A percentile compares a stretch with the other conserved stretches of the same genome.
Conservation (phyloP, 2,888 invertebrate species). For the Pemphredon lugubris region DNA sequence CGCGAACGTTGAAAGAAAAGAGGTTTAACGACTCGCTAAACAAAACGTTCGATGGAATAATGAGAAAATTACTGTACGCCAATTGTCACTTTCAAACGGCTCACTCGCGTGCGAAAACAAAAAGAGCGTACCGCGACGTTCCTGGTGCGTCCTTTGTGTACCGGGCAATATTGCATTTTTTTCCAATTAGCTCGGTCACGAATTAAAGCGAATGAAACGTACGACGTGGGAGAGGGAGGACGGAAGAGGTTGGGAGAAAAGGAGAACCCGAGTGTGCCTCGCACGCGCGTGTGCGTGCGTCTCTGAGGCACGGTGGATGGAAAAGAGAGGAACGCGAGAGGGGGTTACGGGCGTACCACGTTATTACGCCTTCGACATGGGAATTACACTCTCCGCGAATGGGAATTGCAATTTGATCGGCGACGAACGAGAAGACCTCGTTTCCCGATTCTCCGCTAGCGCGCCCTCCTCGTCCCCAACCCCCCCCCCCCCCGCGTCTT, state of each 20-base stretch:
- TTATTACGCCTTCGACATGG: slow-evolving; percentile 43
- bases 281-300: too few species aligned
- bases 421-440: slow-evolving; percentile 19
- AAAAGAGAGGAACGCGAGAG: not conserved
- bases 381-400: slow-evolving; percentile 39
- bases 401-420: slow-evolving; percentile 47
- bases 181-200: slow-evolving; percentile 39
- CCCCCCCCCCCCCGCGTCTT: not conserved
- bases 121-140: slow-evolving; percentile 2
- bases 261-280: too few species aligned
- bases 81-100: slow-evolving; percentile 3
- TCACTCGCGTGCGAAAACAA: slow-evolving; percentile 13
- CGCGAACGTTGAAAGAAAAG: not conserved
- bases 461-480: not conserved
- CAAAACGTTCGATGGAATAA: too few species aligned
- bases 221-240: slow-evolving; percentile 1
- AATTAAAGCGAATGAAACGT: slow-evolving; percentile 25
- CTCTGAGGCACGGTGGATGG: not conserved
- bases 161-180: slow-evolving; percentile 51
- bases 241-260: not conserved
- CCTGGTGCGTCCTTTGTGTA: slow-evolving; percentile 9
- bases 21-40: too few species aligned
- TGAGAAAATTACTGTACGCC: too few species aligned
- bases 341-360: not conserved
- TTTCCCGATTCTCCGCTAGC: slow-evolving; percentile 1